Percentiles rank a stretch among this genome's conserved stretches.
These are phyloP conservation scores for Heliocidaris erythrogramma DNA, from an alignment of 35 echinoderm and acorn worm genomes.

Conservation along the genomic window DNA sequence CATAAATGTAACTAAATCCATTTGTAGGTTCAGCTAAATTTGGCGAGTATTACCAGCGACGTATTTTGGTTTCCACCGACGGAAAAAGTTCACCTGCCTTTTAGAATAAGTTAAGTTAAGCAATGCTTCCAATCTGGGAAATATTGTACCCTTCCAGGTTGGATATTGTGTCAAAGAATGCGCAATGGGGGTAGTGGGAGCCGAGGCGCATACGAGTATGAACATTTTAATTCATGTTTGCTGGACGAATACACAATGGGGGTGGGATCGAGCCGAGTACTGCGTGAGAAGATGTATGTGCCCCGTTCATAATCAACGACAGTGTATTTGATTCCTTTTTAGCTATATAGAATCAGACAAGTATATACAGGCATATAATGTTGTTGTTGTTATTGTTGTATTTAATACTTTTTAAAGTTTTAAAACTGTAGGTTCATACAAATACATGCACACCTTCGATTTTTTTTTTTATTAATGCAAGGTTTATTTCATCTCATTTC, in stretches of 20 bases:
- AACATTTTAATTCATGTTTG: conserved; percentile 19
- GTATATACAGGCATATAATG: no score
- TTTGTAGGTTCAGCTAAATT: conserved; percentile 33
- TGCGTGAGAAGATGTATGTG: no score
- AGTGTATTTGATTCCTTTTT: no score
- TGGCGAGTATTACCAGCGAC: background rate
- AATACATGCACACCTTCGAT: no score
- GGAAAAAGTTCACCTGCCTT: conserved; percentile 37
- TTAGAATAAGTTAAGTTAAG: background rate
- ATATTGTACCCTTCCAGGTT: background rate
- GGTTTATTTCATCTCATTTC: no score
- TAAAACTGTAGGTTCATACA: no score
- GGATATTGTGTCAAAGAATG: conserved; percentile 26
- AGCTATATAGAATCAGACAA: no score
- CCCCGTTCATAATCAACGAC: no score
- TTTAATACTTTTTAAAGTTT: no score
- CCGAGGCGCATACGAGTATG: background rate
- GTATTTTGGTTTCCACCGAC: background rate
- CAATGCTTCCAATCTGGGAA: background rate
- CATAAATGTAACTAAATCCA: conserved; percentile 43
- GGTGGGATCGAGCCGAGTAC: no score
- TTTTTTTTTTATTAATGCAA: no score
- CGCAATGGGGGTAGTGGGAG: background rate
- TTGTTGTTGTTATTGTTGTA: no score
- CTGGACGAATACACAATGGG: background rate